Base-by-base conservation (phyloP, 23 tunicate genomes). In the Oikopleura dioica region DNA sequence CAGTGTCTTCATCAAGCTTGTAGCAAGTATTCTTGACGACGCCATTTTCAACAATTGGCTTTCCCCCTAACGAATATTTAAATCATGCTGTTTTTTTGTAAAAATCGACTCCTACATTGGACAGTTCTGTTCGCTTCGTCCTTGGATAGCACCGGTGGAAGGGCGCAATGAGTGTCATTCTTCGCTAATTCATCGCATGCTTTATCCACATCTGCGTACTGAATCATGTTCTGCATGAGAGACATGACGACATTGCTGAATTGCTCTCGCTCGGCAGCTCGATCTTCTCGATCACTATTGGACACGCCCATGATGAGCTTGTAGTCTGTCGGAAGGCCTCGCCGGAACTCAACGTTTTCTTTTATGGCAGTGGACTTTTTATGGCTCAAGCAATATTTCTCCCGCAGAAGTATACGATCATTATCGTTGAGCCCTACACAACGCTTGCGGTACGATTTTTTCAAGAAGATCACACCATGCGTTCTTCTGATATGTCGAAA, bases 381-480 rank as follows among this genome's bases (percentile, higher is more conserved):
- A 0, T 0, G 59, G 0, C n/a, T 24, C 26, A 51, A 0, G 0
- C 59, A 0, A 51, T 24, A 51, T 50, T 23, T 50, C 59, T 50
- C 21, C 12, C 29, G 26, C n/a, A n/a, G 9, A 68, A n/a, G 36
- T 55, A 33, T 16, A 68, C 26, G 29, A 21, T 33, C 12, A n/a
- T 68, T 16, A 16, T 9, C 9, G 29, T 9, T 16, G 9, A 68
- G 12, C 23, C 12, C 26, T 26, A 68, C 12, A 26, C 12, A 68
- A 26, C 12, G 29, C 26, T 33, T 68, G 75, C 5, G 24, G 50
- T 33, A 80, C 72, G 29, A 87, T 88, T 76, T 80, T 75, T 79
- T 89, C 82, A 36, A 89, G 21, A n/a, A 84, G 76, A 77, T 89
- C 96, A 23, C 81, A 84, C 96, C 96, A 89, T 0, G 89, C 58